Base-by-base conservation (phyloP, 2,888 invertebrate genomes). In the Athalia cordata region DNA sequence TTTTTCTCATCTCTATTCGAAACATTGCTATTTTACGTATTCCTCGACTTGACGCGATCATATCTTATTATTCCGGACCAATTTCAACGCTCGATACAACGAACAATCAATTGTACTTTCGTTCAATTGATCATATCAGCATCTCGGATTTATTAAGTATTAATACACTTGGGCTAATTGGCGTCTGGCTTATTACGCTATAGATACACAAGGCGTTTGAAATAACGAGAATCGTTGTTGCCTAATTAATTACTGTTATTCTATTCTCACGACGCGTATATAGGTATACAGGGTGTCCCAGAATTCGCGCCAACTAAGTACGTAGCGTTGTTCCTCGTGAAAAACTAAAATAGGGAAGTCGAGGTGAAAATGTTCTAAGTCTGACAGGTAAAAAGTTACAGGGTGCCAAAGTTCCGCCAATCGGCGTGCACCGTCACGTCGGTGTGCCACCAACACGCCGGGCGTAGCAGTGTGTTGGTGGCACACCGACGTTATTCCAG, bases 91-190 rank as follows among this genome's bases (percentile, higher is more conserved):
- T 11, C n/a, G 52, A 68, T 68, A n/a, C 55, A 55, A n/a, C 52
- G 7, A 52, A 15, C 11, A 68, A 68, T 68, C 68, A 68, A 68
- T 68, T 55, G 68, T 11, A 50, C 52, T 29, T 29, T 68, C 29
- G 68, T 55, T 68, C 68, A 55, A 68, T 68, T 68, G 68, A 68
- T 68, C 29, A 68, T 55, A 68, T 68, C 68, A 68, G 52, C 50
- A 55, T 50, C 50, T 68, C 52, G 9, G 68, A 15, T 55, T 68
- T 55, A 55, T 29, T 50, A 55, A 68, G 68, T 68, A 68, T 68
- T 68, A 55, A 68, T 68, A 68, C 43, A 68, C 11, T 5, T 11
- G 68, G 52, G 50, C 68, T 68, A 68, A 68, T 68, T 68, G 68
- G 68, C 68, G 68, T 15, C 68, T 9, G 29, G 68, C 29, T 55